Evolutionary conservation across 1,140 invertebrate genomes (phyloP).

Genomic region (Drosophila rufa): DNA sequence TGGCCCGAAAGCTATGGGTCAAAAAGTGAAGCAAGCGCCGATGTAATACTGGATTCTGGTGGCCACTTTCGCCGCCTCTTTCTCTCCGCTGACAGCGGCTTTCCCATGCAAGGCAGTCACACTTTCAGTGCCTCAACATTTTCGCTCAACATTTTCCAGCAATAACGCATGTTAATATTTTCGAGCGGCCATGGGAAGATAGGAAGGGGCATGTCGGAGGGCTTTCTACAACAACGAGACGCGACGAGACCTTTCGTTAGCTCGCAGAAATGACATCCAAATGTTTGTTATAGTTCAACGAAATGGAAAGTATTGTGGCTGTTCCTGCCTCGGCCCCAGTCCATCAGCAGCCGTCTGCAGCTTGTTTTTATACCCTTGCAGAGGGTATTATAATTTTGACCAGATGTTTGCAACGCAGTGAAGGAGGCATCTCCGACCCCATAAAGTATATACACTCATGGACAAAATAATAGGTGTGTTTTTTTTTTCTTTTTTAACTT

Average conservation of each 20-base stretch:
- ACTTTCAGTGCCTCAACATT: conserved; percentile 10
- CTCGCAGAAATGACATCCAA: conserved; percentile 30
- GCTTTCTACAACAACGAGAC: conserved; percentile 20
- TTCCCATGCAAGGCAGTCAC: conserved; percentile 9
- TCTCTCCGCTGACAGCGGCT: not conserved
- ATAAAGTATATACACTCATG: no score
- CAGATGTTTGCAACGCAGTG: no score
- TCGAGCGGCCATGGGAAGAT: conserved; percentile 2
- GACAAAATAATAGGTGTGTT: no score
- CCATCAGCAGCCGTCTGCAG: not conserved
- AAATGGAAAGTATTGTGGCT: conserved; percentile 62
- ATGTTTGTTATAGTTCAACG: conserved; percentile 31
- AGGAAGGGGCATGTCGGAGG: conserved; percentile 1
- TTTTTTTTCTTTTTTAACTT: no score
- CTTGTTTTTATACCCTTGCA: no score
- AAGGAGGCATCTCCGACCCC: no score
- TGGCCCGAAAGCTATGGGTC: not conserved
- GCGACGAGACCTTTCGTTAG: conserved; percentile 32
- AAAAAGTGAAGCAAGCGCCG: not conserved
- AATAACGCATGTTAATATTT: conserved; percentile 39
- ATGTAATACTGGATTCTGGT: conserved; percentile 1
- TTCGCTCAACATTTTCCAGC: conserved; percentile 16
- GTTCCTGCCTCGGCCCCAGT: not conserved
- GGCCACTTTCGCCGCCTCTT: conserved; percentile 28
- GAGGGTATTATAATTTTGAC: no score